These are phyloP conservation scores for Drosophila atroscutellata DNA, from an alignment of 2,888 invertebrate species.

Conservation along the genomic window DNA sequence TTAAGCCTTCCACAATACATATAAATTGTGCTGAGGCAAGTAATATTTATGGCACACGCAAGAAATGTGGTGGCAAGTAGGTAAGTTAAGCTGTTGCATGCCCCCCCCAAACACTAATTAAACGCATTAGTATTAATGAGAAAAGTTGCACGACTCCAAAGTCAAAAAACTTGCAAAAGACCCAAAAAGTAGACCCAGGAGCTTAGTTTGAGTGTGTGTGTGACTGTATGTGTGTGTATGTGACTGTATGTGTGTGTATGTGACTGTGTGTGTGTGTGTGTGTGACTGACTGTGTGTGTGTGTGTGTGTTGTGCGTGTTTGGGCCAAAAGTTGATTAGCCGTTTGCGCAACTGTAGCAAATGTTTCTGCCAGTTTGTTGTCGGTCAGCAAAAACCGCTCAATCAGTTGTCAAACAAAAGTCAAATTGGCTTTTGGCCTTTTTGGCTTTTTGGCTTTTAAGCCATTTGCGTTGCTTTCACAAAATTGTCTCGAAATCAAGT, in stretches of 20 bases:
- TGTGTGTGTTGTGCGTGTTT: constrained; percentile 1
- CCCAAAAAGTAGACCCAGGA: constrained; percentile 63
- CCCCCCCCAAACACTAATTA: constrained; percentile 56
- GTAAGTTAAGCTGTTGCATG: not conserved
- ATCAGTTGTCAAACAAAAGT: constrained; percentile 56
- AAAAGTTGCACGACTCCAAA: constrained; percentile 56
- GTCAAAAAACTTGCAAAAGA: constrained; percentile 35
- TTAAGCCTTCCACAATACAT: not conserved
- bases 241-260: not conserved
- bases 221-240: not conserved
- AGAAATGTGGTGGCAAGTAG: constrained; percentile 8
- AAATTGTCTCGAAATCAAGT: constrained; percentile 17
- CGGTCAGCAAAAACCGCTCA: constrained; percentile 6
- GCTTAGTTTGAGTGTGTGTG: constrained; percentile 25
- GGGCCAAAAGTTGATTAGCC: constrained; percentile 30
- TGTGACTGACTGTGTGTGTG: not conserved
- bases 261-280: not conserved
- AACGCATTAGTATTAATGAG: constrained; percentile 73
- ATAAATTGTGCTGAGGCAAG: not conserved
- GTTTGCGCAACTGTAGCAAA: constrained; percentile 45
- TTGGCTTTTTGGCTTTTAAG: not conserved
- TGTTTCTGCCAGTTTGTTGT: constrained; percentile 14
- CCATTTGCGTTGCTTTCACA: constrained; percentile 61
- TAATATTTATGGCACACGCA: constrained; percentile 1
- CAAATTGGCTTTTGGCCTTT: constrained; percentile 25